A percentile compares a stretch with the other conserved stretches of the same genome.
These are phyloP conservation scores for Gallinago jamesoni DNA, from an alignment of 2,113 vertebrate species.

Conservation along the genomic window DNA sequence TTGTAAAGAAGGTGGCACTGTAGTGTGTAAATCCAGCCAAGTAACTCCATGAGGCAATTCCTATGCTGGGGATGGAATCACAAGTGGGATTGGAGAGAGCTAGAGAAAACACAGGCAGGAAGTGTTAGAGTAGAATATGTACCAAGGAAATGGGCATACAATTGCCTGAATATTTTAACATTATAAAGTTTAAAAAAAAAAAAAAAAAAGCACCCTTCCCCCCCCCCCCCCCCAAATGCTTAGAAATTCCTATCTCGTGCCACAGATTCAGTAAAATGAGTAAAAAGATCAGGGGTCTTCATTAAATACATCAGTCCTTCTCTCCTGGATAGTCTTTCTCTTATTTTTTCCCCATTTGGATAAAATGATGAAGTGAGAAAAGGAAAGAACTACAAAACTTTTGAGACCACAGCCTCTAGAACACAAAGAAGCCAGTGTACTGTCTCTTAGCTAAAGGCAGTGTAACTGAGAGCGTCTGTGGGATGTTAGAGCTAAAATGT, in stretches of 20 bases:
- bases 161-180: neutral
- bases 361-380: neutral
- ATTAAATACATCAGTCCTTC: neutral
- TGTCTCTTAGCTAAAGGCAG: neutral
- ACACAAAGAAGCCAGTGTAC: neutral
- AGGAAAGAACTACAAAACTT: neutral
- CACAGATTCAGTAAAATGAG: neutral
- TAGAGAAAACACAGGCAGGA: neutral
- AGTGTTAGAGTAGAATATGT: neutral
- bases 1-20: neutral
- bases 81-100: neutral
- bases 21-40: neutral
- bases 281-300: neutral
- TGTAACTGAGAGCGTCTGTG: neutral
- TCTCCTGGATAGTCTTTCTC: neutral
- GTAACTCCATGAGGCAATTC: neutral
- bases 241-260: neutral
- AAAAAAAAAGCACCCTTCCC: too few species aligned
- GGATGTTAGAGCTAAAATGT: neutral
- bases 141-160: neutral
- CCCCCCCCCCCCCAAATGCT: neutral
- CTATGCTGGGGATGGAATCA: neutral
- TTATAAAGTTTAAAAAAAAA: neutral
- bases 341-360: rapidly evolving
- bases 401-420: neutral